These are phyloP conservation scores for Agrilus mali DNA, from an alignment of 2,888 invertebrate genomes.

Conservation along the genomic window DNA sequence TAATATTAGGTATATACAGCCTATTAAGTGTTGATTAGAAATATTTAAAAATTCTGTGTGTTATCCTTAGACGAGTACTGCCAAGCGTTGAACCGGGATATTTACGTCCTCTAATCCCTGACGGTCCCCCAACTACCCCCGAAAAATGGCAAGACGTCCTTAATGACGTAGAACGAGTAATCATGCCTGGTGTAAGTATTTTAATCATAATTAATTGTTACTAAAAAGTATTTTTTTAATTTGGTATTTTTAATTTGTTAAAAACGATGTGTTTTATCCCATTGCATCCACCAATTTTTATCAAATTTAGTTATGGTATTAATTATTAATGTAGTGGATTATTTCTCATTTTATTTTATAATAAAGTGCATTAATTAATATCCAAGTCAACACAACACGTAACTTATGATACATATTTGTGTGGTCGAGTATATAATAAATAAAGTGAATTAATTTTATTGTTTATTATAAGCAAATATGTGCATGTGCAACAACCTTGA, in stretches of 20 bases:
- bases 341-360: background rate
- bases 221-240: too few species aligned
- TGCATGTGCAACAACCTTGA: background rate
- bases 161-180: constrained; percentile 83
- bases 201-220: background rate
- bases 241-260: too few species aligned
- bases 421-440: background rate
- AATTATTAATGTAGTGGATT: background rate
- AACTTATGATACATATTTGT: too few species aligned
- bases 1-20: too few species aligned
- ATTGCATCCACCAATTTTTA: background rate
- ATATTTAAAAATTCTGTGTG: too few species aligned
- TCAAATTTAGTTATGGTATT: background rate
- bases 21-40: too few species aligned
- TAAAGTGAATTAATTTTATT: background rate
- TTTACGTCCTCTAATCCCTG: constrained; percentile 73
- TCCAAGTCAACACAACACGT: too few species aligned
- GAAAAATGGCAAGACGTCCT: constrained; percentile 88
- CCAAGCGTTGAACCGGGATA: constrained; percentile 92
- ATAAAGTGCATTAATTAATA: background rate
- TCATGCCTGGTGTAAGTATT: constrained; percentile 79
- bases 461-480: background rate
- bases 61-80: constrained; percentile 55
- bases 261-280: too few species aligned
- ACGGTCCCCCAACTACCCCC: constrained; percentile 67